Base-by-base conservation (phyloP, 2,888 invertebrate species). In the Ornithoptera priamus region DNA sequence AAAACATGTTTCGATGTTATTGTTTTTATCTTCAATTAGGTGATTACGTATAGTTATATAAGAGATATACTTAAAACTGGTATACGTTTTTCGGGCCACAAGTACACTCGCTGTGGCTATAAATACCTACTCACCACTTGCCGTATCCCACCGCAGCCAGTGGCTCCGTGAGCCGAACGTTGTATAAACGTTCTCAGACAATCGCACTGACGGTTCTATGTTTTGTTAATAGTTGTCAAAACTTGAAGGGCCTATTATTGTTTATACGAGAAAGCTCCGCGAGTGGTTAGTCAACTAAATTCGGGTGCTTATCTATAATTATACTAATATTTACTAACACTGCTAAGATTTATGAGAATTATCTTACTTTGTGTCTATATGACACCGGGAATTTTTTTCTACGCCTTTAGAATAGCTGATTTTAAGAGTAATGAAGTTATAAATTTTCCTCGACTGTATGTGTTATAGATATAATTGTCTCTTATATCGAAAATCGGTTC, bases 81-180 rank as follows among this genome's bases (percentile, higher is more conserved):
- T 90, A 87, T 87, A 89, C 88, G 89, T 86, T 87, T 86, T 87
- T 87, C 89, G 81, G 87, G 86, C 88, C 86, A 86, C 85, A 85
- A 79, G 74, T 85, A 83, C 91, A 91, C 90, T 89, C 89, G 90
- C 84, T 83, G 75, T 78, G 78, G 80, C 80, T 85, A 83, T 85
- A 86, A 86, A 86, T 87, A 84, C 82, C 80, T 87, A 84, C 82
- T 80, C 81, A 79, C 67, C 66, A 63, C 63, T 62, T 75, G 77
- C 71, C 69, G 67, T 68, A 69, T 67, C 70, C 62, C 56, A 65
- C 18, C 20, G 61, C 24, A 50, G 63, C 53, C 42, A 24, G 30
- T 20, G 59, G 46, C 22, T 57, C 30, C 65, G 61, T 58, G 69
- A 30, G 46, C 12, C 46, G 56, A 56, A 8, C 42, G 62, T 46